Conservation (phyloP, 2,113 vertebrate species). For the Uria aalge region DNA sequence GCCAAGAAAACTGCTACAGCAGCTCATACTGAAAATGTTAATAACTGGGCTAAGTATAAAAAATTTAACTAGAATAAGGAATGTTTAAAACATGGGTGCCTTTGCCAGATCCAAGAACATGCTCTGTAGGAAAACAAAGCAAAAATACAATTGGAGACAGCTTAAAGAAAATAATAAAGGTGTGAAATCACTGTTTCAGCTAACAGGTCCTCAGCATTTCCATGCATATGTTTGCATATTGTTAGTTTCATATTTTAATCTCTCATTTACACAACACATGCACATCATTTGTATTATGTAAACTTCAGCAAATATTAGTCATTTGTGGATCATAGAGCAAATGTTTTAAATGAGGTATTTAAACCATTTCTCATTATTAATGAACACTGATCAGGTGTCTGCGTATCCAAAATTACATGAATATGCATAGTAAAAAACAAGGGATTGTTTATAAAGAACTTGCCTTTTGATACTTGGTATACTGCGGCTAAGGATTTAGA, state of each 20-base stretch:
- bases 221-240: conserved; percentile 78
- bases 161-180: conserved; percentile 72
- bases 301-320: conserved; percentile 81
- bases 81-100: conserved; percentile 51
- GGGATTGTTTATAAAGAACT: conserved; percentile 63
- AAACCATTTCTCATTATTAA: conserved; percentile 81
- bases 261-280: conserved; percentile 78
- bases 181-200: conserved; percentile 72
- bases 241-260: conserved; percentile 78
- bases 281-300: conserved; percentile 82
- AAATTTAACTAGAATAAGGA: conserved; percentile 38
- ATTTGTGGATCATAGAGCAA: conserved; percentile 81
- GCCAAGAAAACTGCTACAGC: conserved; percentile 1
- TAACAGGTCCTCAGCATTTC: conserved; percentile 70
- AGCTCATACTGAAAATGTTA: conserved; percentile 29
- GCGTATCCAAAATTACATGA: conserved; percentile 76
- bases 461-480: conserved; percentile 35
- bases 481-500: conserved; percentile 4
- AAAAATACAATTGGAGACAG: conserved; percentile 69
- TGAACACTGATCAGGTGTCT: conserved; percentile 77
- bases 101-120: conserved; percentile 54
- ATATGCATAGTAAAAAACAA: conserved; percentile 75
- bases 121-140: conserved; percentile 59
- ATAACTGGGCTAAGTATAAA: conserved; percentile 38
- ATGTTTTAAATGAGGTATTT: conserved; percentile 81